Evolutionary conservation across 2,888 invertebrate genomes (phyloP), one percentile per base, ranked within the genome.

Genomic region (Beris morrisii): DNA sequence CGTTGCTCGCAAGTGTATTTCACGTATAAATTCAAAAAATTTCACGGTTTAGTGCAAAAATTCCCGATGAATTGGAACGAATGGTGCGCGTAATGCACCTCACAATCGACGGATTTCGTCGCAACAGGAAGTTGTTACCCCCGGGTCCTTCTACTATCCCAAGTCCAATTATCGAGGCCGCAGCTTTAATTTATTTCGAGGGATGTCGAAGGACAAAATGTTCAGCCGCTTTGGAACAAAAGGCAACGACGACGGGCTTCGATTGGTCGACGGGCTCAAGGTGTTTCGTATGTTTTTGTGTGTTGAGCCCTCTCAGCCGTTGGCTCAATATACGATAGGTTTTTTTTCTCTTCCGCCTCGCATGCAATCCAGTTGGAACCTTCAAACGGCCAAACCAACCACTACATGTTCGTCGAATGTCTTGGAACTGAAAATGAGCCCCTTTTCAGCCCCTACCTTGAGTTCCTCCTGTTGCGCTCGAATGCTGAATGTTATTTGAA

Each of bases 261-360:
- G 55, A 68, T 68, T 68, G 68, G 68, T 66, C 59, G 66, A 54
- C 1, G 15, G 28, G 46, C 66, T 68, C 66, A 68, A 68, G 68
- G 68, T 68, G 68, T 68, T 66, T 32, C 64, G 59, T 52, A 54
- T 31, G 59, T 68, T 68, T 68, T 68, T 68, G 53, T 53, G 48
- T 58, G 52, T 68, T 68, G 68, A 66, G 66, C 68, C 64, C 63
- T 53, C 63, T 53, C 52, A 64, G 68, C 68, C 64, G 53, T 50
- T 45, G 54, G 44, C 54, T 64, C 64, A 64, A 64, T 32, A 64
- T 32, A 64, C 44, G 30, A 64, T 48, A 5, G 48, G n/a, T 13
- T 48, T 64, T 64, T 64, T 54, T 32, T 38, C 9, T 54, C 11
- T 38, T 3, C 50, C 12, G 53, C 28, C 54, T 44, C 45, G 30